Percentiles rank a stretch among this genome's conserved stretches.
Conservation (phyloP, 2,888 invertebrate genomes). For the Drymonia ruficornis region DNA sequence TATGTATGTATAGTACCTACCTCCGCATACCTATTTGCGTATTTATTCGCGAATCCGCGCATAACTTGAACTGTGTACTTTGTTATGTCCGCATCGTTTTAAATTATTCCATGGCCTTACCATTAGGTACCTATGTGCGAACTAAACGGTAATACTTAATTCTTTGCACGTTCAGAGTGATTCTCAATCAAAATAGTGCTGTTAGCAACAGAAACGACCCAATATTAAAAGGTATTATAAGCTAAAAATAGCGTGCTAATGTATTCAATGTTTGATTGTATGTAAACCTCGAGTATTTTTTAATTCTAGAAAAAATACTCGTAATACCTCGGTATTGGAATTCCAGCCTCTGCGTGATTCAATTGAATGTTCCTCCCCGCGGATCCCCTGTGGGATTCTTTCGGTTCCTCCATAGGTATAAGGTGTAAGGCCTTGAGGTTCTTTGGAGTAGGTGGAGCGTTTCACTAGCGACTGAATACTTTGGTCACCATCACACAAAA, state of each 20-base stretch:
- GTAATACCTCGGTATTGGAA: too few relatives aligned
- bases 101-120: conserved; percentile 25
- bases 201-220: conserved; percentile 15
- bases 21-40: neutral
- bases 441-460: too few relatives aligned
- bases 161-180: neutral
- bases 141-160: conserved; percentile 22
- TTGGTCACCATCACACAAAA: too few relatives aligned
- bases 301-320: neutral
- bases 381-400: too few relatives aligned
- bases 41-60: neutral
- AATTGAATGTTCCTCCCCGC: too few relatives aligned
- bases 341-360: too few relatives aligned
- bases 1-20: neutral
- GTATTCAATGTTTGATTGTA: neutral
- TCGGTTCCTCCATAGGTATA: too few relatives aligned
- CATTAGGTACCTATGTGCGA: conserved; percentile 18
- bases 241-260: conserved; percentile 5
- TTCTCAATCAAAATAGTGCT: neutral
- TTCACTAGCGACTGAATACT: too few relatives aligned
- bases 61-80: neutral
- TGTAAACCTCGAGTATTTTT: neutral
- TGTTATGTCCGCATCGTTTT: neutral
- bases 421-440: too few relatives aligned
- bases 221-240: neutral